Conservation (phyloP, 2,113 vertebrate genomes). For the Plestiodon gilberti region DNA sequence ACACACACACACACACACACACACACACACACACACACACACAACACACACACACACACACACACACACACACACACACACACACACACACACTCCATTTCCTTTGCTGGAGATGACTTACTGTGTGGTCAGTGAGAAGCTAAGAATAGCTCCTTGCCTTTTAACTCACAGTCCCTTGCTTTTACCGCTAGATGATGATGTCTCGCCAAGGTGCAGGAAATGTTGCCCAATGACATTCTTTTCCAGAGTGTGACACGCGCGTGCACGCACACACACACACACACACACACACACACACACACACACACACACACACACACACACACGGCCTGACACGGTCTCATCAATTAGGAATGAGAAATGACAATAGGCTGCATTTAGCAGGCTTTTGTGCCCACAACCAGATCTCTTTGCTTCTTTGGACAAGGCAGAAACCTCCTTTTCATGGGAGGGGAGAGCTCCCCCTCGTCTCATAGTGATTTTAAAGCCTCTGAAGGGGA, state of each 20-base stretch:
- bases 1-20: neutral
- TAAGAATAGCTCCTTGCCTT: neutral
- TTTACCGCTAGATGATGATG: constrained; percentile 45
- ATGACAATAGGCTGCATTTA: constrained; percentile 39
- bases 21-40: neutral
- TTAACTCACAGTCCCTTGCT: constrained; percentile 39
- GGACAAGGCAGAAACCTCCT: constrained; percentile 27
- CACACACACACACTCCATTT: neutral
- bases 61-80: neutral
- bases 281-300: too few species aligned
- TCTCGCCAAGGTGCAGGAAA: constrained; percentile 37
- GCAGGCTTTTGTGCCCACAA: constrained; percentile 22
- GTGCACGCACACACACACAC: too few species aligned
- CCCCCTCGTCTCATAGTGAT: constrained; percentile 8
- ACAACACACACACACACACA: neutral
- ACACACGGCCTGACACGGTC: neutral
- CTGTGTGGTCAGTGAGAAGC: neutral
- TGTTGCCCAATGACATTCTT: constrained; percentile 21
- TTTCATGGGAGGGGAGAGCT: constrained; percentile 24
- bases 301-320: too few species aligned
- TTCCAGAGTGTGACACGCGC: constrained; percentile 51
- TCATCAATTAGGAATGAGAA: constrained; percentile 46
- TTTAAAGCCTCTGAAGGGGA: constrained; percentile 51
- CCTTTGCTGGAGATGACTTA: neutral
- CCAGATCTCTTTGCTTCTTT: constrained; percentile 28